These are phyloP conservation scores for Anguilla rostrata DNA, from an alignment of 2,113 vertebrate genomes.

Conservation along the genomic window DNA sequence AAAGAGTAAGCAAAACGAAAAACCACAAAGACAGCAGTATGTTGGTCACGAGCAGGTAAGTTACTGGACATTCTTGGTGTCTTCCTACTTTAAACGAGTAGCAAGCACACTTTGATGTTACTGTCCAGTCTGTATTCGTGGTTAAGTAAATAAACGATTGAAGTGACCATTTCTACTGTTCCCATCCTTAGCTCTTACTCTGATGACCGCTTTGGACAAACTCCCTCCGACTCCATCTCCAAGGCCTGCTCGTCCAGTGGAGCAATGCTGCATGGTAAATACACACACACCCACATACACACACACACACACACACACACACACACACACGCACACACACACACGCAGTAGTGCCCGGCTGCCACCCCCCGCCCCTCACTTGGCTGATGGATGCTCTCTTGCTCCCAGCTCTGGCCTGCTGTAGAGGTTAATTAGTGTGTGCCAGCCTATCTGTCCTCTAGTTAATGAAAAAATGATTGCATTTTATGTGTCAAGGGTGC, in stretches of 20 bases:
- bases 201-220: conserved; percentile 98
- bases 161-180: not conserved
- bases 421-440: conserved; percentile 76
- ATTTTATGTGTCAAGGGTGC: conserved; percentile 75
- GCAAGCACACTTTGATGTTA: not conserved
- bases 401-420: conserved; percentile 35
- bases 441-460: conserved; percentile 71
- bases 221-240: conserved; percentile 89
- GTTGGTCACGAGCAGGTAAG: conserved; percentile 87
- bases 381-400: conserved; percentile 58
- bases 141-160: not conserved
- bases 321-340: not conserved
- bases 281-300: no score
- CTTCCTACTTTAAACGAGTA: not conserved
- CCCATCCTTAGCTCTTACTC: conserved; percentile 84
- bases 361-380: conserved; percentile 18
- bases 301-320: no score
- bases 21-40: conserved; percentile 89
- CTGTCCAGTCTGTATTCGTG: not conserved
- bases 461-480: conserved; percentile 80
- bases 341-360: not conserved
- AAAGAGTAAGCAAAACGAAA: conserved; percentile 98
- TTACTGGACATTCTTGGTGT: not conserved
- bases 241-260: conserved; percentile 83
- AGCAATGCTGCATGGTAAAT: conserved; percentile 78